These are phyloP conservation scores for Hyalella azteca DNA, from an alignment of 2,888 invertebrate genomes.

Conservation along the genomic window DNA sequence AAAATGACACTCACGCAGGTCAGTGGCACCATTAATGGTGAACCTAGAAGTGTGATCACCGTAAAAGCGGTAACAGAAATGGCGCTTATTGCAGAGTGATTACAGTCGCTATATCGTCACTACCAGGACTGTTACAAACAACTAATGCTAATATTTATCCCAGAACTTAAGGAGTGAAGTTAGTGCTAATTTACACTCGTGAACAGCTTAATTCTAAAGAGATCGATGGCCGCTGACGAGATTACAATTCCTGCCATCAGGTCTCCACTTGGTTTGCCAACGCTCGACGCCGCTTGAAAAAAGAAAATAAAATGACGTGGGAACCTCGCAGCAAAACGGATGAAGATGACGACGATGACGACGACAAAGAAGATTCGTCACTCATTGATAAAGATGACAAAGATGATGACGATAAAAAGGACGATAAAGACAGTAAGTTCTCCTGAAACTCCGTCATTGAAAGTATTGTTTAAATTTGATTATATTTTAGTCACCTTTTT, in stretches of 20 bases:
- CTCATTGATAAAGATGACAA: constrained; percentile 63
- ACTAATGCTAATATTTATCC: too few relatives aligned
- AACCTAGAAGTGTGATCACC: too few relatives aligned
- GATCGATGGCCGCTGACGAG: too few relatives aligned
- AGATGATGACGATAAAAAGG: constrained; percentile 68
- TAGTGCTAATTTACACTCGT: too few relatives aligned
- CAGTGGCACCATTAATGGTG: not conserved
- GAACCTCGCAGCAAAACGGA: constrained; percentile 91
- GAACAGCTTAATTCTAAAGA: too few relatives aligned
- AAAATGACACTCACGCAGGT: constrained; percentile 22
- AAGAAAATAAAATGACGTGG: constrained; percentile 98
- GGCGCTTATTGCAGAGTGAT: not conserved
- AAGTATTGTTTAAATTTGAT: not conserved
- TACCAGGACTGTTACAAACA: too few relatives aligned
- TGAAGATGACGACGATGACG: constrained; percentile 84
- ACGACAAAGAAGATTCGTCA: constrained; percentile 58
- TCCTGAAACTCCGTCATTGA: not conserved
- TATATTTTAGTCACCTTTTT: not conserved
- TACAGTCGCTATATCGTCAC: too few relatives aligned
- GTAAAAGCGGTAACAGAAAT: too few relatives aligned
- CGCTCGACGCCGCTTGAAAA: constrained; percentile 84
- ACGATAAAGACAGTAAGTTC: constrained; percentile 56
- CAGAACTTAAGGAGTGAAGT: too few relatives aligned
- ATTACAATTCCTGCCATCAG: constrained; percentile 41
- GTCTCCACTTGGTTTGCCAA: constrained; percentile 98